phyloP scores from a whole-genome alignment of 2,113 vertebrate genomes.

The Protobothrops mucrosquamatus region DNA sequence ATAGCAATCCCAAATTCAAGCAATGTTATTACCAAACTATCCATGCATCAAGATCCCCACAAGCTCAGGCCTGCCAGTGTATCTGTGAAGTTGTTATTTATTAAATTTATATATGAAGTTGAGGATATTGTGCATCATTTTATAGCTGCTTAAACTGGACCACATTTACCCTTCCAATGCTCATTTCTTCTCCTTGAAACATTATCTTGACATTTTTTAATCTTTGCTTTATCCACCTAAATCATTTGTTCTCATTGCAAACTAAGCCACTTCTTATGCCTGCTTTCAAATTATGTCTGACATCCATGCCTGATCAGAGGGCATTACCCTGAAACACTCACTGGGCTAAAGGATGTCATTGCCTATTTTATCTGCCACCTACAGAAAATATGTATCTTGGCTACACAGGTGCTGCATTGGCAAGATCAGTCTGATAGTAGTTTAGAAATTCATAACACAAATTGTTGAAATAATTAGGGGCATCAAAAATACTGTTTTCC shows the following conservation, averaged over 20 bases:
- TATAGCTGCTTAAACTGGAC: neutral
- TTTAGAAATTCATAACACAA: neutral
- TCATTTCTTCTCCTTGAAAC: neutral
- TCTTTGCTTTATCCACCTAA: neutral
- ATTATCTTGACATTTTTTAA: neutral
- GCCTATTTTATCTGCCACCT: neutral
- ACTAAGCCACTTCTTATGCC: neutral
- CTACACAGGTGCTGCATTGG: neutral
- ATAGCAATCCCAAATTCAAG: neutral
- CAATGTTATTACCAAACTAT: neutral
- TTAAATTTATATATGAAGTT: neutral
- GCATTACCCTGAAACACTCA: neutral
- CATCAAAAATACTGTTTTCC: neutral
- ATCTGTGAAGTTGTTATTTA: neutral
- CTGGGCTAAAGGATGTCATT: neutral
- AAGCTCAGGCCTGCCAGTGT: neutral
- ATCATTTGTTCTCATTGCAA: neutral
- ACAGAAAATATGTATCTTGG: no score
- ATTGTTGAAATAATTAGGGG: neutral
- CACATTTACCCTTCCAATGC: neutral
- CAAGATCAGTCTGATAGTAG: neutral
- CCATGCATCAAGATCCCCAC: neutral
- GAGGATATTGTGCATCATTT: neutral
- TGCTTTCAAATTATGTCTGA: neutral
- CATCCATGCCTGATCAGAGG: neutral